phyloP scores from a whole-genome alignment of 64 coral and sea anemone genomes.

The Montipora sp. region DNA sequence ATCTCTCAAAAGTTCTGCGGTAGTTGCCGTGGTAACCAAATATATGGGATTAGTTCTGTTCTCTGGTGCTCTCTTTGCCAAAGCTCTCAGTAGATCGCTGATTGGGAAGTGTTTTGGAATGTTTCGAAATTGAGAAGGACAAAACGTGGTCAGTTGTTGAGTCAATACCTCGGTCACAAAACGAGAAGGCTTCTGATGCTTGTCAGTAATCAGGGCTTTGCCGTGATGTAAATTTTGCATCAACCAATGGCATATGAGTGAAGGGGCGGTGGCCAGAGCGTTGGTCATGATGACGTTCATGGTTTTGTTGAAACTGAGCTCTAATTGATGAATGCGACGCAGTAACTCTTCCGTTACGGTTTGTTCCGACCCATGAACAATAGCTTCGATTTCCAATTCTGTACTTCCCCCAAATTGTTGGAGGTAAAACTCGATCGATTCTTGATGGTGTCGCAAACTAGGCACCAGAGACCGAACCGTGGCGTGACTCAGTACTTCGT shows the following conservation, averaged over 20 bases:
- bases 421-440: not conserved
- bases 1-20: not conserved
- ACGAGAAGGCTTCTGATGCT: not conserved
- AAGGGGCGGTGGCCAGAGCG: not conserved
- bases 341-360: not conserved
- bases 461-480: not conserved
- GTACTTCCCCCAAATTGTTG: not conserved
- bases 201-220: not conserved
- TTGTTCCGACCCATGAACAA: not conserved
- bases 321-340: not conserved
- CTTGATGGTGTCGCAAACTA: not conserved
- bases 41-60: not conserved
- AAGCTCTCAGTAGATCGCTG: not conserved
- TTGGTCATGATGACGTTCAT: not conserved
- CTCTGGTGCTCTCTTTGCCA: not conserved
- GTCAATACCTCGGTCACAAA: not conserved
- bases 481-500: not conserved
- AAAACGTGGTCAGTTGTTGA: not conserved
- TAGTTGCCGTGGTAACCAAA: not conserved
- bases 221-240: not conserved
- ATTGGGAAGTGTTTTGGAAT: not conserved
- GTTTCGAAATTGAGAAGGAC: not conserved
- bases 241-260: not conserved
- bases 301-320: not conserved
- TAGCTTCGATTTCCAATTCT: not conserved